A percentile compares a stretch with the other conserved stretches of the same genome.
Evolutionary conservation across 2,113 vertebrate genomes (phyloP).

Genomic region (Colius striatus): DNA sequence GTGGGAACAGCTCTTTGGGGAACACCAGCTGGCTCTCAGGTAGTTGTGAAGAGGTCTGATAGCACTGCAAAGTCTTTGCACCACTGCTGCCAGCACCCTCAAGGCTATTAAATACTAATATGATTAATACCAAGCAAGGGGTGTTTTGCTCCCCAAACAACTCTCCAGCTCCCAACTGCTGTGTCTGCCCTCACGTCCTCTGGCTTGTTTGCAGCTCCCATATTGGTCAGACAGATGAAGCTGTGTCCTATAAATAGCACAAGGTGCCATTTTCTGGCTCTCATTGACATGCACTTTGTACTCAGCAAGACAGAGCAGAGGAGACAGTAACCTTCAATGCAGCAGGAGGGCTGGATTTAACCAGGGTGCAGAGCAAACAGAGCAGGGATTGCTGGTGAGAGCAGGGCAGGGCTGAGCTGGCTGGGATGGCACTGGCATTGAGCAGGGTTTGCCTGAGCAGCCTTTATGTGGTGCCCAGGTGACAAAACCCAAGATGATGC

Average conservation of each 20-base stretch:
- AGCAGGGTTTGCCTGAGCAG: not conserved
- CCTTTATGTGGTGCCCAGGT: not conserved
- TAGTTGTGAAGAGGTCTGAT: not conserved
- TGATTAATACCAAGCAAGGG: not conserved
- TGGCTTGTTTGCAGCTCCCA: not conserved
- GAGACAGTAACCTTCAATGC: conserved; percentile 42
- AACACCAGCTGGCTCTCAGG: not conserved
- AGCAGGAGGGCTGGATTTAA: not conserved
- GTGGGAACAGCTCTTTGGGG: not conserved
- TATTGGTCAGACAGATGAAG: conserved; percentile 6
- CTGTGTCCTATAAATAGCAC: conserved; percentile 43
- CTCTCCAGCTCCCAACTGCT: accelerated
- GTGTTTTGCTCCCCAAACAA: not conserved
- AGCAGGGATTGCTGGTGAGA: not conserved
- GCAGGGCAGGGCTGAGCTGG: not conserved
- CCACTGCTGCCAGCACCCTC: not conserved
- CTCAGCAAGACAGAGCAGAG: conserved; percentile 41
- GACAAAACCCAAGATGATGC: not conserved
- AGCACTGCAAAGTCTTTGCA: not conserved
- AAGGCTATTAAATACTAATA: accelerated
- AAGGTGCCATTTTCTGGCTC: conserved; percentile 9
- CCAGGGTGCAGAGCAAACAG: not conserved
- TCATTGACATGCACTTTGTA: not conserved
- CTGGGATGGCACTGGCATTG: not conserved
- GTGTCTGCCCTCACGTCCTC: not conserved